Evolutionary conservation across 2,113 vertebrate genomes (phyloP).

Genomic region (Dermatemys mawii): DNA sequence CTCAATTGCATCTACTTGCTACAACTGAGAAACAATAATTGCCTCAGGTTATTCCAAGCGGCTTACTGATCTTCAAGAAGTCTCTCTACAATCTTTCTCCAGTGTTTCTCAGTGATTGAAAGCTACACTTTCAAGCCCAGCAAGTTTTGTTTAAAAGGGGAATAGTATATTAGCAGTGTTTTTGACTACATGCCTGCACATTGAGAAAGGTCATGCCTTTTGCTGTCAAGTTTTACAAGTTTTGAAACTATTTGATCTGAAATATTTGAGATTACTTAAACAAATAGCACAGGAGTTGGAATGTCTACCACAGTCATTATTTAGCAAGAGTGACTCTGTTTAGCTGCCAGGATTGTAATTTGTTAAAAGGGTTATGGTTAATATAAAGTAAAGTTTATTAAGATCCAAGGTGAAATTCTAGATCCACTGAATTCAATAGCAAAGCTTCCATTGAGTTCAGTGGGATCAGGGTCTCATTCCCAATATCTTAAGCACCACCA

Average conservation of each 20-base stretch:
- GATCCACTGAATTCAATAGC: background rate
- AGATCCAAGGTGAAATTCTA: background rate
- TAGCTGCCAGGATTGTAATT: background rate
- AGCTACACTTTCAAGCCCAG: background rate
- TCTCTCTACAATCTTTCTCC: background rate
- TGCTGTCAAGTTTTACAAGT: background rate
- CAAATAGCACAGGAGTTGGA: no score
- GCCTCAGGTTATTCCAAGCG: conserved; percentile 57
- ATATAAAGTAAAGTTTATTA: no score
- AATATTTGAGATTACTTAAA: no score
- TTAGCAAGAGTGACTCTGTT: background rate
- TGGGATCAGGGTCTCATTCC: background rate
- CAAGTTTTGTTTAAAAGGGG: background rate
- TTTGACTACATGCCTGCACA: conserved; percentile 20
- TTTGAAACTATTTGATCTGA: conserved; percentile 18
- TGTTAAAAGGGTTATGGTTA: background rate
- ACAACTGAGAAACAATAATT: conserved; percentile 54
- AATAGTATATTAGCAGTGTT: background rate
- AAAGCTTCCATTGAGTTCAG: background rate
- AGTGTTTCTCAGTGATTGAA: background rate
- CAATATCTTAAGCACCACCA: background rate
- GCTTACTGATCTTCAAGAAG: conserved; percentile 21
- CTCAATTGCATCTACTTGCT: conserved; percentile 68
- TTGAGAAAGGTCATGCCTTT: background rate
- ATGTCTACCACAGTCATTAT: conserved; percentile 11